A percentile compares a stretch with the other conserved stretches of the same genome.
These are phyloP conservation scores for Hydrotaea diabolus DNA, from an alignment of 2,888 invertebrate genomes.

Conservation along the genomic window DNA sequence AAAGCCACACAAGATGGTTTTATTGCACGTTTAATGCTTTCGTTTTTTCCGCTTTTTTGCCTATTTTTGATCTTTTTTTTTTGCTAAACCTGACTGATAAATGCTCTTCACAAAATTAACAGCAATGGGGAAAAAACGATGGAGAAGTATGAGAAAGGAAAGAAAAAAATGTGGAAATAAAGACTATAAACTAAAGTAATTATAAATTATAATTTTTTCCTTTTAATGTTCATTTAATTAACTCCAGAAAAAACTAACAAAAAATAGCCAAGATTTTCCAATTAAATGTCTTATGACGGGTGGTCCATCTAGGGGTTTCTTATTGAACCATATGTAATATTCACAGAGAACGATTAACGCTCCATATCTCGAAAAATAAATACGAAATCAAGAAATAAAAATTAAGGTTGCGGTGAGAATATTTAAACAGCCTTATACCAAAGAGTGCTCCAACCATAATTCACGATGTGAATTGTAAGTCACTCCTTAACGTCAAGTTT, in stretches of 20 bases:
- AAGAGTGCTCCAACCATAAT: too few relatives aligned
- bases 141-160: neutral
- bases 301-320: too few relatives aligned
- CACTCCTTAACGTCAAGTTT: too few relatives aligned
- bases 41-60: conserved; percentile 1
- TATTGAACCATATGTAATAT: too few relatives aligned
- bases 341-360: too few relatives aligned
- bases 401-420: too few relatives aligned
- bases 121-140: neutral
- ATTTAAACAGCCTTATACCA: too few relatives aligned
- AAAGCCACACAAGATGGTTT: conserved; percentile 47
- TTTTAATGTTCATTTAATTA: conserved; percentile 31
- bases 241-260: neutral
- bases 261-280: neutral
- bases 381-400: too few relatives aligned
- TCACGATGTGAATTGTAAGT: too few relatives aligned
- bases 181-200: neutral
- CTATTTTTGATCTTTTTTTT: neutral
- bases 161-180: neutral
- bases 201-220: neutral
- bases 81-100: conserved; percentile 35
- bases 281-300: conserved; percentile 49
- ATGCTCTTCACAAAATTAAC: conserved; percentile 45
- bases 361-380: too few relatives aligned
- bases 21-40: conserved; percentile 20